Base-by-base conservation (phyloP, 2,888 invertebrate species). In the Theristus sp. region DNA sequence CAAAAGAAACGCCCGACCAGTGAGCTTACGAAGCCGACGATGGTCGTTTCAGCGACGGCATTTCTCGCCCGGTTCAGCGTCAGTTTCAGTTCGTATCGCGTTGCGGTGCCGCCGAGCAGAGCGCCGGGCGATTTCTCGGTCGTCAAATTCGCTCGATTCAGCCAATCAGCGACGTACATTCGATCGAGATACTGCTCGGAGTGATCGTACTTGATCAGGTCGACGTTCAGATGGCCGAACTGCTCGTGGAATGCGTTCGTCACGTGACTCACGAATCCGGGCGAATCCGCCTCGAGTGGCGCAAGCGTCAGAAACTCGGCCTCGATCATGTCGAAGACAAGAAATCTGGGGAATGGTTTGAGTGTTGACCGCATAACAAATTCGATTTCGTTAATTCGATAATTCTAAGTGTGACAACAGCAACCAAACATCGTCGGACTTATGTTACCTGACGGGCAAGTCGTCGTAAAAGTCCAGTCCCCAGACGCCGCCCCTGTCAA, bases 391-490 rank as follows among this genome's bases (percentile, higher is more conserved):
- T n/a, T n/a, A n/a, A n/a, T n/a, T n/a, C n/a, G n/a, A n/a, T n/a
- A n/a, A n/a, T n/a, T n/a, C n/a, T n/a, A n/a, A n/a, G n/a, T n/a
- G n/a, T n/a, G n/a, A n/a, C n/a, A n/a, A n/a, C n/a, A n/a, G n/a
- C n/a, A n/a, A n/a, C n/a, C n/a, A n/a, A n/a, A n/a, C n/a, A n/a
- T n/a, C n/a, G n/a, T n/a, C n/a, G n/a, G n/a, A n/a, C n/a, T n/a
- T n/a, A n/a, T n/a, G 46, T 26, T 38, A 69, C 70, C 70, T 67
- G 67, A 71, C 69, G 38, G 71, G 71, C 24, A 70, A 70, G 69
- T 70, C 70, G 55, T 70, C 68, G 60, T 71, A 69, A 62, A 70
- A 71, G 62, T 71, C 71, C 70, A 71, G 70, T 60, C 71, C 71
- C 71, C 71, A 71, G 29, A 71, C 64, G 47, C 71, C 71, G 52